phyloP scores from a whole-genome alignment of 2,113 vertebrate genomes.

The Hylia prasina region DNA sequence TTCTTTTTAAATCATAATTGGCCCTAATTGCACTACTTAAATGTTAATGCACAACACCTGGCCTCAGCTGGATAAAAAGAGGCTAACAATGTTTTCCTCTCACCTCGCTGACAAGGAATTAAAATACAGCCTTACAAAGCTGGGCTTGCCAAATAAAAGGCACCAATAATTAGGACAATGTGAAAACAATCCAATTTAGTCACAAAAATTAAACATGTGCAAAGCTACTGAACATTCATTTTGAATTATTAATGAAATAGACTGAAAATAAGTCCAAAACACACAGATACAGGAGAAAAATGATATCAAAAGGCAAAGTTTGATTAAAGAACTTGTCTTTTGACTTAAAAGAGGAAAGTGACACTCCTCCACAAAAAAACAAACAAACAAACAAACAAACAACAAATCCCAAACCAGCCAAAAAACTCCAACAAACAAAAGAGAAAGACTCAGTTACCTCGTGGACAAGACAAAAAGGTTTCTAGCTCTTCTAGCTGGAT shows the following conservation, averaged over 20 bases:
- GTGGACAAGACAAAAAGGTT: background rate
- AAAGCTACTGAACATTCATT: background rate
- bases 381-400: too few species aligned
- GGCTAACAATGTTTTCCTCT: constrained; percentile 57
- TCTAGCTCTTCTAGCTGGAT: background rate
- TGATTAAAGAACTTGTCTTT: background rate
- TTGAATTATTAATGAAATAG: background rate
- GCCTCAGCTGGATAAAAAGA: constrained; percentile 68
- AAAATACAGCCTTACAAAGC: constrained; percentile 43
- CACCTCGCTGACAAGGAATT: constrained; percentile 52
- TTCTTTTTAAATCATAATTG: constrained; percentile 59
- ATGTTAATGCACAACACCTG: constrained; percentile 76
- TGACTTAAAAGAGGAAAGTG: background rate
- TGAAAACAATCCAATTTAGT: constrained; percentile 45
- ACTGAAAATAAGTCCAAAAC: background rate
- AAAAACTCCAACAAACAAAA: background rate
- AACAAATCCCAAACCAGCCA: background rate
- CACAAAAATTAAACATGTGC: constrained; percentile 30
- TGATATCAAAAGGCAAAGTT: background rate
- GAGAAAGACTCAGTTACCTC: background rate
- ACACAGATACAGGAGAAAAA: background rate
- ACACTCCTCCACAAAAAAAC: background rate
- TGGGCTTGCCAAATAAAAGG: constrained; percentile 50
- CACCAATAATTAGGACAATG: constrained; percentile 44
- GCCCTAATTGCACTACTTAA: constrained; percentile 67